Conservation (phyloP, 1,140 invertebrate species). For the Rhagoletis zephyria region DNA sequence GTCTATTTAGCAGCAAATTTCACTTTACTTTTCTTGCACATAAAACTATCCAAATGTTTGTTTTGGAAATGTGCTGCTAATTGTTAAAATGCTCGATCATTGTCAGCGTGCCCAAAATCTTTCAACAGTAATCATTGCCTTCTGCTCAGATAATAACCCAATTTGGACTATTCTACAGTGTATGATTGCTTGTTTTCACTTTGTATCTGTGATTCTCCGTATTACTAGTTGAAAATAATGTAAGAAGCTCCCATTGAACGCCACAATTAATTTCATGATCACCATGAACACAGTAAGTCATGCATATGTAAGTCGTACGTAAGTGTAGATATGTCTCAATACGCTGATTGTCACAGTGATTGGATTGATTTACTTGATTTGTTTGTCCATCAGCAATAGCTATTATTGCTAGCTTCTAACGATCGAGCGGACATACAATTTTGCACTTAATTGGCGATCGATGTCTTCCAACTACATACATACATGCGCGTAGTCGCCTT, state of each 20-base stretch:
- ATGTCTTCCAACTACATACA: background rate
- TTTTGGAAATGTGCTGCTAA: slow-evolving; percentile 25
- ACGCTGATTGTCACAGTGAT: slow-evolving; percentile 8
- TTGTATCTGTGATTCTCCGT: background rate
- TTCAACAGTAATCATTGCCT: background rate
- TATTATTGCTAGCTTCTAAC: background rate
- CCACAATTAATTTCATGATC: slow-evolving; percentile 25
- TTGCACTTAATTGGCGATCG: slow-evolving; percentile 1
- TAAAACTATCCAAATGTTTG: background rate
- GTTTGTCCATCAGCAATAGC: slow-evolving; percentile 20
- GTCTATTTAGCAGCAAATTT: background rate
- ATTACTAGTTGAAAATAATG: background rate
- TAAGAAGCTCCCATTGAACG: background rate
- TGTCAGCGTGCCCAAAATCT: background rate
- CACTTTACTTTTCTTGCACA: background rate
- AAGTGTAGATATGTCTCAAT: background rate
- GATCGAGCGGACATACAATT: background rate
- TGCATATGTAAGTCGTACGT: background rate
- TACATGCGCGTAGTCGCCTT: too few species aligned
- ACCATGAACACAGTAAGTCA: background rate
- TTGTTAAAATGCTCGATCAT: background rate
- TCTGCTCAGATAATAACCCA: background rate
- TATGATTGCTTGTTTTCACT: background rate
- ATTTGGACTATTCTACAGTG: background rate
- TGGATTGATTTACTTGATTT: slow-evolving; percentile 48